phyloP scores from a whole-genome alignment of 2,113 vertebrate genomes.

The Eulemur rufifrons region DNA sequence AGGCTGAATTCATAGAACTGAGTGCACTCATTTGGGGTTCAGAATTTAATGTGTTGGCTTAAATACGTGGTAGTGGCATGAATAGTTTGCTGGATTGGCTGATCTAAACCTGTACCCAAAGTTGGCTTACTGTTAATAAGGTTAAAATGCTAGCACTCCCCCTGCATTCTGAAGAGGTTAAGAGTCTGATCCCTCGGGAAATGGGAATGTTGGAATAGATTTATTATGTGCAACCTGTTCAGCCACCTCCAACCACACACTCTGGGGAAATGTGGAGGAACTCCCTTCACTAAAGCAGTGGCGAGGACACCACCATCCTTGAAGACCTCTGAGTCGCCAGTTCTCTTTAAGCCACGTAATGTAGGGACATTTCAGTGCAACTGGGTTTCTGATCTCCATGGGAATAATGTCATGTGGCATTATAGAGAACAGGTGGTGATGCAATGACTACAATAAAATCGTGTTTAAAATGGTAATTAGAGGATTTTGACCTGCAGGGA shows the following conservation, averaged over 20 bases:
- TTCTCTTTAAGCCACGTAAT: neutral
- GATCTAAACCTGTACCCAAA: neutral
- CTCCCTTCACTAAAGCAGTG: neutral
- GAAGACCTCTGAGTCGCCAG: neutral
- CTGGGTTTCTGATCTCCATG: neutral
- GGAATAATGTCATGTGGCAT: neutral
- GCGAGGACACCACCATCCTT: neutral
- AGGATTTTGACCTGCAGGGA: conserved; percentile 8
- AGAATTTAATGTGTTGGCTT: neutral
- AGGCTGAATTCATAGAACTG: neutral
- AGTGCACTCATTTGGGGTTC: neutral
- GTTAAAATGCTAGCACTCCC: neutral
- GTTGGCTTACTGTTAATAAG: neutral
- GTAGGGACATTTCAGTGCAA: neutral
- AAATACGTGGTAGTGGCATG: neutral
- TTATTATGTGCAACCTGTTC: neutral
- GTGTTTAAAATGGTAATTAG: conserved; percentile 35
- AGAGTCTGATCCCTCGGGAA: neutral
- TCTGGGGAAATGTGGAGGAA: neutral
- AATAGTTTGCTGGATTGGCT: neutral
- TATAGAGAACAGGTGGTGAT: conserved; percentile 28
- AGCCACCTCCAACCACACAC: too few species aligned
- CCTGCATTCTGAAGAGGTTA: neutral
- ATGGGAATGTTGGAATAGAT: neutral
- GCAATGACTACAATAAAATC: neutral